Evolutionary conservation across 2,888 invertebrate species (phyloP).

Genomic region (Axea sp.): DNA sequence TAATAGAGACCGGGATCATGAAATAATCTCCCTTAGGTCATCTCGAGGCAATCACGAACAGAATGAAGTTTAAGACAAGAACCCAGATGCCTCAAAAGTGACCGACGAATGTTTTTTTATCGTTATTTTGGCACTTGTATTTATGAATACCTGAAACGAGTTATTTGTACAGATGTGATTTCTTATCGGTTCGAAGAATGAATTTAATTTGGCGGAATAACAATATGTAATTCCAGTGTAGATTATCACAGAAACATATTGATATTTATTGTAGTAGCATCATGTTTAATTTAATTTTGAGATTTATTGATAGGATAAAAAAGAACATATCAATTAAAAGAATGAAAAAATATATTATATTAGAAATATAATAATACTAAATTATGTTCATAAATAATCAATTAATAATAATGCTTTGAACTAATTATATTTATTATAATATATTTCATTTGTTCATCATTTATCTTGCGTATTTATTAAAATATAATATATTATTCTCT

Average conservation of each 20-base stretch:
- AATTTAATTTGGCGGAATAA: conserved; percentile 38
- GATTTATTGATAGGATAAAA: not conserved
- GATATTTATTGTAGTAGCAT: too few species aligned
- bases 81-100: conserved; percentile 15
- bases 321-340: too few species aligned
- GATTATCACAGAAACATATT: conserved; percentile 15
- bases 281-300: not conserved
- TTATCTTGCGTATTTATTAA: too few species aligned
- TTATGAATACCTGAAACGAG: conserved; percentile 17
- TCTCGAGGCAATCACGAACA: conserved; percentile 52
- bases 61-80: conserved; percentile 28
- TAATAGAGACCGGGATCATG: conserved; percentile 74
- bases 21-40: conserved; percentile 70
- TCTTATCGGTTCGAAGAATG: conserved; percentile 30
- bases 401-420: too few species aligned
- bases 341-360: too few species aligned
- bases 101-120: conserved; percentile 25
- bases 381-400: too few species aligned
- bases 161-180: conserved; percentile 30
- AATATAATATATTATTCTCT: too few species aligned
- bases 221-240: conserved; percentile 11
- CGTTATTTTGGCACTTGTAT: conserved; percentile 38
- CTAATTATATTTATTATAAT: too few species aligned
- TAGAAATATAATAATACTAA: too few species aligned
- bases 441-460: too few species aligned